Percentiles rank a stretch among this genome's conserved stretches.
Evolutionary conservation across 2,888 invertebrate species (phyloP).

Genomic region (Trichogramma evanescens): DNA sequence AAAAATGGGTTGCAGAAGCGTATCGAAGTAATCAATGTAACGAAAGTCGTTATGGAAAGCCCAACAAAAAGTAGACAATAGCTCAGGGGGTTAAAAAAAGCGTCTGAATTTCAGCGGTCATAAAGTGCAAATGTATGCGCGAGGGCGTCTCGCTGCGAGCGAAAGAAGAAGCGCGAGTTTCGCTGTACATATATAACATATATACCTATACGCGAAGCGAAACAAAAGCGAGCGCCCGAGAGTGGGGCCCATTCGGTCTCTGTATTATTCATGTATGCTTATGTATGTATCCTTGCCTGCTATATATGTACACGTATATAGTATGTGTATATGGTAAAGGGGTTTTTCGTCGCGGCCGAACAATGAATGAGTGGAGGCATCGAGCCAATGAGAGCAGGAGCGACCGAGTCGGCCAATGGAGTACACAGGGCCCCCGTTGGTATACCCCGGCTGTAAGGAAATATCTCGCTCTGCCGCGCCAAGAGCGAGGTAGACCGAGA

Average conservation of each 20-base stretch:
- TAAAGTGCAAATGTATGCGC: no score
- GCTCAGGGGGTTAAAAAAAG: no score
- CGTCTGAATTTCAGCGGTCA: no score
- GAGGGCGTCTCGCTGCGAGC: no score
- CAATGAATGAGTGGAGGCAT: conserved; percentile 21
- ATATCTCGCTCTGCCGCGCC: conserved; percentile 16
- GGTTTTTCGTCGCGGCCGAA: conserved; percentile 31
- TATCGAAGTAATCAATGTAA: conserved; percentile 18
- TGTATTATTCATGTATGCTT: no score
- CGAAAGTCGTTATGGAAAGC: conserved; percentile 11
- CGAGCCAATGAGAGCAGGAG: conserved; percentile 5
- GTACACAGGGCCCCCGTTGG: no score
- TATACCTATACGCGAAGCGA: no score
- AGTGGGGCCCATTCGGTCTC: no score
- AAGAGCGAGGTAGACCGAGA: conserved; percentile 24
- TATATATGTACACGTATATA: background rate
- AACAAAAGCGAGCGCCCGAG: no score
- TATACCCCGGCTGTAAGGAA: no score
- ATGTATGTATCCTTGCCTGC: background rate
- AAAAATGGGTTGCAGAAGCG: conserved; percentile 12
- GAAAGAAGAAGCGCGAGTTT: no score
- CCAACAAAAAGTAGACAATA: background rate
- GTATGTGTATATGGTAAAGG: conserved; percentile 32
- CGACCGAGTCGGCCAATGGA: conserved; percentile 31
- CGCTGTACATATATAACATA: no score